phyloP scores from a whole-genome alignment of 2,888 invertebrate genomes.

The Hemicrepidius hirtus region DNA sequence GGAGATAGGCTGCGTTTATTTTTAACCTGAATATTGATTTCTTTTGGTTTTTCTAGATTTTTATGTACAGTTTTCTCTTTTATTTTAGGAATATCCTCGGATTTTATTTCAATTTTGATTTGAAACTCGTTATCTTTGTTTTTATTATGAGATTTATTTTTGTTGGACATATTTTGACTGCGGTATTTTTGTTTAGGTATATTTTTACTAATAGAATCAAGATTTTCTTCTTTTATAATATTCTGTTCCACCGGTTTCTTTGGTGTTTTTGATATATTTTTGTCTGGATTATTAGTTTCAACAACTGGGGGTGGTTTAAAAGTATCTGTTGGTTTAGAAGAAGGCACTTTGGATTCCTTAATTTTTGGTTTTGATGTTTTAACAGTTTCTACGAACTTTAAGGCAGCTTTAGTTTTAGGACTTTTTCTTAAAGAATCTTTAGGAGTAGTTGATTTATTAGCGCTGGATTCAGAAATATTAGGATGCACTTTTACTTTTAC shows the following conservation, averaged over 20 bases:
- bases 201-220: not conserved
- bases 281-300: not conserved
- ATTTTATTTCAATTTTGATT: not conserved
- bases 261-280: not conserved
- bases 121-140: not conserved
- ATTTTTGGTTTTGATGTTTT: not conserved
- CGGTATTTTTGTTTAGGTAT: conserved; percentile 6
- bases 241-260: too few relatives aligned
- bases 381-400: conserved; percentile 34
- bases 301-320: not conserved
- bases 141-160: conserved; percentile 7
- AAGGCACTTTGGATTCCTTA: conserved; percentile 32
- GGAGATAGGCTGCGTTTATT: too few relatives aligned
- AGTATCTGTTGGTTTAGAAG: not conserved
- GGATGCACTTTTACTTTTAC: not conserved
- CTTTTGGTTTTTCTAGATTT: too few relatives aligned
- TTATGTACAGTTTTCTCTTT: not conserved
- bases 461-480: not conserved
- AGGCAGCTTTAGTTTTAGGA: conserved; percentile 49
- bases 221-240: not conserved
- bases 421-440: conserved; percentile 23
- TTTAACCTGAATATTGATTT: too few relatives aligned
- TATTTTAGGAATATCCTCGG: not conserved
- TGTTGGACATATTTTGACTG: not conserved
- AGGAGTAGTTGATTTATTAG: not conserved